phyloP scores from a whole-genome alignment of 2,797 vertebrate species.

The Nannoperca obscura region DNA sequence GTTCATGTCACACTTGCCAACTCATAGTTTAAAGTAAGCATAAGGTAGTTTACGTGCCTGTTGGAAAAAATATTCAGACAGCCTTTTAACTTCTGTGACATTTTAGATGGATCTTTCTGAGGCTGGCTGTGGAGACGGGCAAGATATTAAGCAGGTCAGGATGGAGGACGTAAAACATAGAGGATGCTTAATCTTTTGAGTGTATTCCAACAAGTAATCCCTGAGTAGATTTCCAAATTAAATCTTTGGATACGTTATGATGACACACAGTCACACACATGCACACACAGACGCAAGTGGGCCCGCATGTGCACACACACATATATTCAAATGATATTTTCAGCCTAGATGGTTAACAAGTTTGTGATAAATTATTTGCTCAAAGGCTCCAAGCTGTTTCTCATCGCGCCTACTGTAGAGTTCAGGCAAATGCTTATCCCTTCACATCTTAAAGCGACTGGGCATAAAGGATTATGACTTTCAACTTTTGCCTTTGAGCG shows the following conservation, averaged over 20 bases:
- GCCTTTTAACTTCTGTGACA: conserved; percentile 56
- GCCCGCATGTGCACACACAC: conserved; percentile 34
- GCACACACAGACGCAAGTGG: conserved; percentile 37
- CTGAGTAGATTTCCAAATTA: conserved; percentile 86
- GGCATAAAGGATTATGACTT: conserved; percentile 72
- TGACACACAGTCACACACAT: conserved; percentile 65
- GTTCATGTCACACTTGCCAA: conserved; percentile 5
- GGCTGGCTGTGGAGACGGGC: conserved; percentile 64
- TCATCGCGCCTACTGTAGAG: conserved; percentile 38
- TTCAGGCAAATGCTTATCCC: conserved; percentile 56
- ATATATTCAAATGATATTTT: conserved; percentile 57
- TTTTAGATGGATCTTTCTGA: conserved; percentile 68
- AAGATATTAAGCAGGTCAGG: conserved; percentile 83
- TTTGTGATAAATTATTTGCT: conserved; percentile 62
- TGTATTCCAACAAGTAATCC: conserved; percentile 86
- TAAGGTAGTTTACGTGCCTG: conserved; percentile 20
- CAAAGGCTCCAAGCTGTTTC: conserved; percentile 41
- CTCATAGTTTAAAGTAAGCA: conserved; percentile 30
- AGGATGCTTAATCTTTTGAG: conserved; percentile 86
- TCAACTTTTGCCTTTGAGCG: conserved; percentile 63
- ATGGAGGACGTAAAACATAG: conserved; percentile 82
- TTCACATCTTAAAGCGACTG: conserved; percentile 65
- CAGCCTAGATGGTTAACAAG: conserved; percentile 48
- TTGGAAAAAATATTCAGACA: conserved; percentile 34
- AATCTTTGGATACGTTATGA: conserved; percentile 82